A percentile compares a stretch with the other conserved stretches of the same genome.
phyloP scores from a whole-genome alignment of 2,888 invertebrate genomes.

The Pecten maximus region DNA sequence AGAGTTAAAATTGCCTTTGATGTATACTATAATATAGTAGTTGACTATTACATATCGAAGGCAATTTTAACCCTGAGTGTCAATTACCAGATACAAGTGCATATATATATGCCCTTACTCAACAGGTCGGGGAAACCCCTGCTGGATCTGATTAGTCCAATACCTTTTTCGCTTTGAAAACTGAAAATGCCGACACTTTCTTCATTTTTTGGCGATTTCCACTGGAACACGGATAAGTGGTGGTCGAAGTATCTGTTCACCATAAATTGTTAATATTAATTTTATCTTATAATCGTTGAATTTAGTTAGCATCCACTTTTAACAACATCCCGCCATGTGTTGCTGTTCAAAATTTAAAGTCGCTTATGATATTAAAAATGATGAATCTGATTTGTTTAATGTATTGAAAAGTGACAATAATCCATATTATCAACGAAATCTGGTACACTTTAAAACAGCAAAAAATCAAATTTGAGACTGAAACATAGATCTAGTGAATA shows the following conservation, averaged over 20 bases:
- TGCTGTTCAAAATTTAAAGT: background rate
- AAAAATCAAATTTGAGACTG: too few species aligned
- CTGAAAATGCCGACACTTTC: conserved; percentile 74
- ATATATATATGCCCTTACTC: too few species aligned
- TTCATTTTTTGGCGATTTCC: conserved; percentile 59
- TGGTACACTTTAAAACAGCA: too few species aligned
- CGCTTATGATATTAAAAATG: background rate
- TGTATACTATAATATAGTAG: too few species aligned
- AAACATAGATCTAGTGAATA: background rate
- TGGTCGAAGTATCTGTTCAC: background rate
- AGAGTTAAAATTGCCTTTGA: too few species aligned
- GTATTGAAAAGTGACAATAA: background rate
- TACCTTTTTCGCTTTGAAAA: conserved; percentile 70
- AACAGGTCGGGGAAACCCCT: too few species aligned
- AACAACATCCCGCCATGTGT: conserved; percentile 9
- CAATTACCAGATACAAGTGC: too few species aligned
- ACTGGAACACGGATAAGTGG: background rate
- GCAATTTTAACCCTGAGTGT: too few species aligned
- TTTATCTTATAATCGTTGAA: background rate
- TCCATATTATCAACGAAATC: too few species aligned
- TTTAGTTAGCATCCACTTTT: background rate
- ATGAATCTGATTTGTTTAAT: background rate
- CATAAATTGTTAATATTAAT: background rate
- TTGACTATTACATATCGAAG: too few species aligned
- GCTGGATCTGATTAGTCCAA: too few species aligned